These are phyloP conservation scores for Erithacus rubecula DNA, from an alignment of 2,797 vertebrate species.

Conservation along the genomic window DNA sequence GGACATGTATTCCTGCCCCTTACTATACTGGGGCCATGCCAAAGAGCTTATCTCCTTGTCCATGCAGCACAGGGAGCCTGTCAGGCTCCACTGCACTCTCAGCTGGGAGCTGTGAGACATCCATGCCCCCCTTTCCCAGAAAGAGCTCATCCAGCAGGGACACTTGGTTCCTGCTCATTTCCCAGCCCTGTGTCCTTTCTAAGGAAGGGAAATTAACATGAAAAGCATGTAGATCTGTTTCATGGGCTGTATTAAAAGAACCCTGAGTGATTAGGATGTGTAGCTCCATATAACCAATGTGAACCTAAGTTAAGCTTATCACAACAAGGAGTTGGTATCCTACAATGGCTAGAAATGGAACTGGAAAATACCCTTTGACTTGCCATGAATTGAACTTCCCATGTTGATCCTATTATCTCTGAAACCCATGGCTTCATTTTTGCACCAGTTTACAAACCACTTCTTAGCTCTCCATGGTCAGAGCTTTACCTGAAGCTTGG, in stretches of 20 bases:
- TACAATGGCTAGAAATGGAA: background rate
- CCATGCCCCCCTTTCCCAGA: background rate
- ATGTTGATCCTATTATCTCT: background rate
- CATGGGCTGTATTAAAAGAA: background rate
- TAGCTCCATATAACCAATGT: background rate
- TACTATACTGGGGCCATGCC: background rate
- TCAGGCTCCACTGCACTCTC: background rate
- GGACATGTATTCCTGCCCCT: background rate
- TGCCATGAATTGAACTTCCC: background rate
- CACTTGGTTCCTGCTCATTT: background rate
- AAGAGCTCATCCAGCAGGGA: background rate
- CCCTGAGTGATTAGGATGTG: background rate
- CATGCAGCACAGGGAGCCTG: background rate
- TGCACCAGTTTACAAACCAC: background rate
- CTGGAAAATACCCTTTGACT: background rate
- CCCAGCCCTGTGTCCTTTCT: background rate
- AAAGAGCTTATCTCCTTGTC: background rate
- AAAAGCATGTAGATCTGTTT: background rate
- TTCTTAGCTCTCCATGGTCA: background rate
- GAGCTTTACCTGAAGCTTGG: constrained; percentile 87
- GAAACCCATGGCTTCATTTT: background rate
- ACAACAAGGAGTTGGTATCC: no score
- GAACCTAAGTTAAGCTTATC: background rate
- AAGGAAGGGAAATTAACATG: background rate
- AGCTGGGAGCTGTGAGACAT: background rate